Base-by-base conservation (phyloP, 2,888 invertebrate genomes). In the Lagria hirta region DNA sequence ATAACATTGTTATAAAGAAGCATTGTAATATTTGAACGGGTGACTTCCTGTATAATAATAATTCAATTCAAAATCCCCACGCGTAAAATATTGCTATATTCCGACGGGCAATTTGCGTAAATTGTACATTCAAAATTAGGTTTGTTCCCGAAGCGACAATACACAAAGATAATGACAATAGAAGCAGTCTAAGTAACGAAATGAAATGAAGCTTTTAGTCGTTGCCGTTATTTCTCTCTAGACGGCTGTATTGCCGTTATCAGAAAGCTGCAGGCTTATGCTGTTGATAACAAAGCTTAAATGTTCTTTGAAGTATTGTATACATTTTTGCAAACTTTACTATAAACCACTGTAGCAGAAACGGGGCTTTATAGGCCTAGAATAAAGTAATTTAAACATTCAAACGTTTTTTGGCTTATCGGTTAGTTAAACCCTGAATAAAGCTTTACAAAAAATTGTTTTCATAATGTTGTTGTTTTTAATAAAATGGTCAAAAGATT, bases 221-320 rank as follows among this genome's bases (percentile, higher is more conserved):
- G 41, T 54, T 54, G 54, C 51, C 55, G 55, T 58, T 59, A 61
- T 61, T 59, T 57, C 59, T 57, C 59, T 60, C 58, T 49, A 58
- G 57, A 55, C 58, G 57, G 50, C 52, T 49, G 51, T 53, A 48
- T 50, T 44, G 54, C 57, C 55, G 57, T 60, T 61, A 61, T 60
- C 61, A 56, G 56, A 51, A 52, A 51, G 56, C 58, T 59, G 53
- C 58, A 61, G 61, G 59, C 61, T 54, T 52, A 51, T 54, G 55
- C 46, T 44, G 51, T 55, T 57, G 59, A 58, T 58, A 58, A 55
- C 57, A 55, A 54, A 54, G 57, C 58, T 57, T 55, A 57, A 55
- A 55, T 53, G 54, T 57, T 51, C 59, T 61, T 57, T 53, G 53
- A 57, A 57, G 57, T 52, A 59, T 59, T 59, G 55, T 57, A 51